Evolutionary conservation across 2,888 invertebrate species (phyloP).

Genomic region (Odontomyia ornata): DNA sequence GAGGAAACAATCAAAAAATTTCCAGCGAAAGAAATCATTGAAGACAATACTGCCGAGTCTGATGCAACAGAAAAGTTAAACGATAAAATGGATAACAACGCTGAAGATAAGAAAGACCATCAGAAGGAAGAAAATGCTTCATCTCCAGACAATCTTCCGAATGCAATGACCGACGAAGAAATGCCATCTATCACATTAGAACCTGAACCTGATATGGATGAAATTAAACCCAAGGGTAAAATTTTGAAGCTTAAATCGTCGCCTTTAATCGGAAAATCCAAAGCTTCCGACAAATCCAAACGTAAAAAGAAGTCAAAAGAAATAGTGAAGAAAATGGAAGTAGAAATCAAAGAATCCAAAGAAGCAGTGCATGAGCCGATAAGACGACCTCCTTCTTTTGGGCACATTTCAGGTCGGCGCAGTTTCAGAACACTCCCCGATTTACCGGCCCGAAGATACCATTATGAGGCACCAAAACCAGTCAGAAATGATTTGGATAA

Average conservation of each 20-base stretch:
- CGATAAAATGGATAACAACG: too few relatives aligned
- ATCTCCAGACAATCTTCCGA: background rate
- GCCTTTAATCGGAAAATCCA: background rate
- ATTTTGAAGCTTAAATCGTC: conserved; percentile 25
- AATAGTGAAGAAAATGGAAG: background rate
- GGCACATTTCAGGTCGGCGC: conserved; percentile 59
- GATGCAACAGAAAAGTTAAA: too few relatives aligned
- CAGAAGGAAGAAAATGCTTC: too few relatives aligned
- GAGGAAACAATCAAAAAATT: too few relatives aligned
- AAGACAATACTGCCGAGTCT: too few relatives aligned
- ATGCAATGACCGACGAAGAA: background rate
- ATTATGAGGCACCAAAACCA: conserved; percentile 58
- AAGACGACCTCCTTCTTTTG: background rate
- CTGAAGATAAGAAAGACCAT: too few relatives aligned
- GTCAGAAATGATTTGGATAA: conserved; percentile 60
- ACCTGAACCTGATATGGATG: background rate
- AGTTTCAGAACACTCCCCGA: conserved; percentile 55
- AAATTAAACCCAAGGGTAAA: background rate
- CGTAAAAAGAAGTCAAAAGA: background rate
- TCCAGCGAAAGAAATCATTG: too few relatives aligned
- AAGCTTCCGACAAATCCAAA: background rate
- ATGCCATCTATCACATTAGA: conserved; percentile 1
- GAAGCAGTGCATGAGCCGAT: background rate
- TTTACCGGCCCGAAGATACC: conserved; percentile 51
- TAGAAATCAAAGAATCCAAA: background rate